These are phyloP conservation scores for Takifugu flavidus DNA, from an alignment of 2,113 vertebrate species.

Conservation along the genomic window DNA sequence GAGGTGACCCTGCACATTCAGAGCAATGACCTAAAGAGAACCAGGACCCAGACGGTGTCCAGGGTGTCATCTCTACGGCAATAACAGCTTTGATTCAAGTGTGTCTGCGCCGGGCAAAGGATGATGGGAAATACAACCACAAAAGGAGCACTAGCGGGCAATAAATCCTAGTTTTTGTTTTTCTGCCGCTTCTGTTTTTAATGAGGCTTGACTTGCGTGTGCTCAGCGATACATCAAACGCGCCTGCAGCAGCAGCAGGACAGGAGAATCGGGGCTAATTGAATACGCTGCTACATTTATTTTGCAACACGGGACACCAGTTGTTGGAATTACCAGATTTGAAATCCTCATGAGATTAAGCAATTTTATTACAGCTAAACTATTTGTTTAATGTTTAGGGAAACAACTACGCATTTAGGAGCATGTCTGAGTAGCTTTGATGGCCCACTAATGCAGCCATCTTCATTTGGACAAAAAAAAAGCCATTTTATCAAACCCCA, in stretches of 20 bases:
- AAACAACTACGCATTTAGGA: slow-evolving; percentile 24
- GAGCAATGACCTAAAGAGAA: slow-evolving; percentile 26
- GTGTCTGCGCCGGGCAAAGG: background rate
- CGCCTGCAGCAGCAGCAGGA: slow-evolving; percentile 38
- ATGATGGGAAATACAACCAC: too few relatives aligned
- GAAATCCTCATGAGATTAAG: slow-evolving; percentile 34
- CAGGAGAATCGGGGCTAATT: slow-evolving; percentile 46
- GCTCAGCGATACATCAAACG: slow-evolving; percentile 57
- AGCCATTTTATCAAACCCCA: background rate
- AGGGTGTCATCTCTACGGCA: slow-evolving; percentile 42
- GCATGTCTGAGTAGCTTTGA: background rate
- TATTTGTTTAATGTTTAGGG: slow-evolving; percentile 27
- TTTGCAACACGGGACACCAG: slow-evolving; percentile 51
- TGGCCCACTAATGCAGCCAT: background rate
- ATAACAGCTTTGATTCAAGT: slow-evolving; percentile 45
- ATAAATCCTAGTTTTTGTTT: slow-evolving; percentile 71
- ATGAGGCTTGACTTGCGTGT: slow-evolving; percentile 66
- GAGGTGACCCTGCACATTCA: slow-evolving; percentile 32
- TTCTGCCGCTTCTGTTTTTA: slow-evolving; percentile 49
- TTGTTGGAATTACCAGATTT: slow-evolving; percentile 2
- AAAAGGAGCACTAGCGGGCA: slow-evolving; percentile 32
- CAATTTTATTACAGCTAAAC: slow-evolving; percentile 17
- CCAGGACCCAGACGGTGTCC: slow-evolving; percentile 8
- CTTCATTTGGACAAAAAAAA: background rate
- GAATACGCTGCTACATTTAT: slow-evolving; percentile 58